Conservation (phyloP, 2,113 vertebrate species). For the Ramphastos sulfuratus region DNA sequence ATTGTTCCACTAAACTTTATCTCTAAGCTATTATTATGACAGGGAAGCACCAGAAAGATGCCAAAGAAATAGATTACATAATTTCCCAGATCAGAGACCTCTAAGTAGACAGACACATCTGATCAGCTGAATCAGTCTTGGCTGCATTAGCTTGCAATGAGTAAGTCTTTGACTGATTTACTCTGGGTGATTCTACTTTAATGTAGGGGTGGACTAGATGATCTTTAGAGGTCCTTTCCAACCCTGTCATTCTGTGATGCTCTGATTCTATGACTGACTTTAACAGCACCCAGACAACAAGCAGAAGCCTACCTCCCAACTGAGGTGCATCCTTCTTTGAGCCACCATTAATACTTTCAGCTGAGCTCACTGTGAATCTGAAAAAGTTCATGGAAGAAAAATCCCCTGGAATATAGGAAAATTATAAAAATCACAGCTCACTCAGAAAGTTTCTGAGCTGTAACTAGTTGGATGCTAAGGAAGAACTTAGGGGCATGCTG, state of each 20-base stretch:
- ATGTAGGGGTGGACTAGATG: no score
- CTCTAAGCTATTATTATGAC: not conserved
- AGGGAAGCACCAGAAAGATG: not conserved
- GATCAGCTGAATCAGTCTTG: not conserved
- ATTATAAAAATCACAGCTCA: not conserved
- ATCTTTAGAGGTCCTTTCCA: no score
- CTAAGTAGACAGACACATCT: not conserved
- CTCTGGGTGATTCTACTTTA: no score
- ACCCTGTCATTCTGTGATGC: no score
- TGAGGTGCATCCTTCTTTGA: not conserved
- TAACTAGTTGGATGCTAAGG: not conserved
- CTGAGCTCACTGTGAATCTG: not conserved
- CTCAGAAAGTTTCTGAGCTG: not conserved
- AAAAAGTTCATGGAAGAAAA: not conserved
- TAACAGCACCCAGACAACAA: not conserved
- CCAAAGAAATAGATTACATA: not conserved
- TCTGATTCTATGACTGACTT: no score
- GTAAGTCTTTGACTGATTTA: not conserved
- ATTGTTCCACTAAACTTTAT: not conserved
- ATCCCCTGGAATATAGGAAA: not conserved
- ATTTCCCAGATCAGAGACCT: not conserved
- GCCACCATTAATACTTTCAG: not conserved
- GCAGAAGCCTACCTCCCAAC: not conserved
- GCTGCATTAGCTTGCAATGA: not conserved
- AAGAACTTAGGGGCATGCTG: not conserved